These are phyloP conservation scores for Phyllostomus discolor DNA, from an alignment of 2,113 vertebrate genomes.

Conservation along the genomic window DNA sequence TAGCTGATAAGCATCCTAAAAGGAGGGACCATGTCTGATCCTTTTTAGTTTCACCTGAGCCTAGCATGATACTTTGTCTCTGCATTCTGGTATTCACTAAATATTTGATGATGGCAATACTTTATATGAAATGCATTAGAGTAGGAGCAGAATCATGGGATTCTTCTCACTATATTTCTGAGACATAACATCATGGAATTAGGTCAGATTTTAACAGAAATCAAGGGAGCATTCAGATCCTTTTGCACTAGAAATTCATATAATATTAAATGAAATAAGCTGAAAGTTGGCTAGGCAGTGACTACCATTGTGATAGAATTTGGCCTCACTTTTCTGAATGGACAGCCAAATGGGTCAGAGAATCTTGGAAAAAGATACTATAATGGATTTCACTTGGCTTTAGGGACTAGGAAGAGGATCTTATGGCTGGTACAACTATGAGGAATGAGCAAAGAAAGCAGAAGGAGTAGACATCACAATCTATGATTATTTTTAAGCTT, in stretches of 20 bases:
- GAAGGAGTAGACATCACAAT: background rate
- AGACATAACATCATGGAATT: background rate
- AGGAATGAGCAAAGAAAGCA: background rate
- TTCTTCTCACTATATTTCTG: background rate
- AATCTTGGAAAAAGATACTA: background rate
- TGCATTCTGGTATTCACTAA: background rate
- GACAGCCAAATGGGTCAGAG: background rate
- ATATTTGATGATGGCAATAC: conserved; percentile 11
- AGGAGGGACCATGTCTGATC: background rate
- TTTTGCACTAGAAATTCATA: conserved; percentile 33
- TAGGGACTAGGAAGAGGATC: background rate
- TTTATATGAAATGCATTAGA: conserved; percentile 13
- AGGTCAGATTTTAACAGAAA: conserved; percentile 4
- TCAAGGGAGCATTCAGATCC: background rate
- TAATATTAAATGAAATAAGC: conserved; percentile 35
- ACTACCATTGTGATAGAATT: background rate
- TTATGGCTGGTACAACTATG: background rate
- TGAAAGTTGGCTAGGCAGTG: background rate
- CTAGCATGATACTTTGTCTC: background rate
- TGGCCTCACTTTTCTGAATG: background rate
- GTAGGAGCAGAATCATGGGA: background rate
- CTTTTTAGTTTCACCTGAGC: background rate
- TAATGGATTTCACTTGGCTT: background rate
- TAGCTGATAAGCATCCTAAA: background rate
- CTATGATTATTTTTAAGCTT: conserved; percentile 4